phyloP scores from a whole-genome alignment of 2,113 vertebrate species.

The Piaya cayana region DNA sequence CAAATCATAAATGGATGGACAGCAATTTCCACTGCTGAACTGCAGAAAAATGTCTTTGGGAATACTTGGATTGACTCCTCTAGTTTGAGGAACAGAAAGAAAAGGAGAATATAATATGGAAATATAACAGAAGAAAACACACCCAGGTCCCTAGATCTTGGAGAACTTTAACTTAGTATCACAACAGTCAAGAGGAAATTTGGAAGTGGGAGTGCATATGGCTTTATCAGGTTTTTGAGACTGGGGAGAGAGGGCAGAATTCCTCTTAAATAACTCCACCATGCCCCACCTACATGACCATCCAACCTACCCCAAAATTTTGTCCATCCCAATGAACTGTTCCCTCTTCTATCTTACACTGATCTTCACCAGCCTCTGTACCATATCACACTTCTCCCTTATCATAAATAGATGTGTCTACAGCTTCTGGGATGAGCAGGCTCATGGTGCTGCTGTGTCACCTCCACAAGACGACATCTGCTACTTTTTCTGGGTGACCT shows the following conservation, averaged over 20 bases:
- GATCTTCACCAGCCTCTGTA: neutral
- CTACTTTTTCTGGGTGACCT: neutral
- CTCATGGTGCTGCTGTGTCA: neutral
- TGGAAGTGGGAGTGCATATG: neutral
- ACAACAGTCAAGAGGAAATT: neutral
- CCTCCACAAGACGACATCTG: neutral
- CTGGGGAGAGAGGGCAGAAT: neutral
- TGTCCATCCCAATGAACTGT: fast-evolving
- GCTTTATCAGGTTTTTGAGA: neutral
- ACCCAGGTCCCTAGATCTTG: fast-evolving
- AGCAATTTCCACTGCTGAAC: neutral
- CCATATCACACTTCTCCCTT: neutral
- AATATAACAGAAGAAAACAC: neutral
- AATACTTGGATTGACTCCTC: neutral
- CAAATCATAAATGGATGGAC: neutral
- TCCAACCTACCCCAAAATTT: neutral
- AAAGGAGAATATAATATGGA: neutral
- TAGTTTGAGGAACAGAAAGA: neutral
- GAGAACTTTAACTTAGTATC: neutral
- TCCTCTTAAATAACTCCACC: neutral
- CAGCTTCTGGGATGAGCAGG: neutral
- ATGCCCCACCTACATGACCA: neutral
- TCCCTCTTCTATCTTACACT: neutral
- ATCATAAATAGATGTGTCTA: neutral
- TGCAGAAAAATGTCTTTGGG: neutral